Evolutionary conservation across 2,888 invertebrate genomes (phyloP).

Genomic region (Serripes groenlandicus): DNA sequence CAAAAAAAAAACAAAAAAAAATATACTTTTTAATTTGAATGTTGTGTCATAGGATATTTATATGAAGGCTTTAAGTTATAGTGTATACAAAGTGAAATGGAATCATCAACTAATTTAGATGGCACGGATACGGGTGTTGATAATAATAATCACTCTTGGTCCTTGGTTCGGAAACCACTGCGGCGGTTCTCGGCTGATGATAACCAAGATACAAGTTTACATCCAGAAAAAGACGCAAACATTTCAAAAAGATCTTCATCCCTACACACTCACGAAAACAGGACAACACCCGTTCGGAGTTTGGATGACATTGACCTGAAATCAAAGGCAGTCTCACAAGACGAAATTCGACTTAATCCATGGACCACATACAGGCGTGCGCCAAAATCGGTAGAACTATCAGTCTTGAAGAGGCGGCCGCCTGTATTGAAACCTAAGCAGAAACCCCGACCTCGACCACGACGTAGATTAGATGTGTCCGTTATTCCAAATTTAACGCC

Average conservation of each 20-base stretch:
- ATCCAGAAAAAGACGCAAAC: neutral
- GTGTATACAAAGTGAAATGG: no score
- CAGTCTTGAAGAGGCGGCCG: neutral
- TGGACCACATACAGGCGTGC: slow-evolving; percentile 10
- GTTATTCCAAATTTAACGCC: slow-evolving; percentile 4
- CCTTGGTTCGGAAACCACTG: slow-evolving; percentile 4
- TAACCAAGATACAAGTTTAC: neutral
- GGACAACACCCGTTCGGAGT: neutral
- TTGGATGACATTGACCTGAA: neutral
- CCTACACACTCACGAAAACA: neutral
- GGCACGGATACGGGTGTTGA: neutral
- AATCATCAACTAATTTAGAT: no score
- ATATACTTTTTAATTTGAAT: no score
- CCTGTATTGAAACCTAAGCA: neutral
- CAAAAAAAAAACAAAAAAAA: no score
- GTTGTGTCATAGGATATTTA: no score
- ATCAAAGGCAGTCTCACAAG: no score
- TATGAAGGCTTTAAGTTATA: no score
- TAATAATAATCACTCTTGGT: neutral
- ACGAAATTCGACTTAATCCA: slow-evolving; percentile 21
- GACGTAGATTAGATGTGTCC: slow-evolving; percentile 4
- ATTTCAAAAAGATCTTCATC: neutral
- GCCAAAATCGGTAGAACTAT: neutral
- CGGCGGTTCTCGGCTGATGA: neutral
- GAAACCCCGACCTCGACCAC: neutral